These are phyloP conservation scores for Sipha maydis DNA, from an alignment of 2,888 invertebrate genomes.

Conservation along the genomic window DNA sequence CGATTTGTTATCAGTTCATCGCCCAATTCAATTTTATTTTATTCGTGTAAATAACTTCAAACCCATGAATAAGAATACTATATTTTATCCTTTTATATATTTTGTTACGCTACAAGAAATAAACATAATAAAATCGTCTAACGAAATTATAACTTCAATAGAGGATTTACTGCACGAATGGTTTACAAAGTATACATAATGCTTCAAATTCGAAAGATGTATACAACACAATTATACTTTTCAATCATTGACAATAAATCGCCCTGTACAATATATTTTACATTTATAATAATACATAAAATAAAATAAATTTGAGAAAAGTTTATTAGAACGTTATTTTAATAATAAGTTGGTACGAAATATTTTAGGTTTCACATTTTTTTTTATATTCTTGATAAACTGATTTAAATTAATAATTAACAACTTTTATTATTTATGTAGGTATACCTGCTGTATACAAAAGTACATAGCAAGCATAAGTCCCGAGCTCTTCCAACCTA, in stretches of 20 bases:
- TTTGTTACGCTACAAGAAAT: not conserved
- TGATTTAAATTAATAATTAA: not conserved
- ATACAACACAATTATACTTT: not conserved
- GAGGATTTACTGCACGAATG: conserved; percentile 4
- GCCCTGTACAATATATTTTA: too few relatives aligned
- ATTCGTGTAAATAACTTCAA: not conserved
- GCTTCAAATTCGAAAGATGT: not conserved
- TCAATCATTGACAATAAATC: not conserved
- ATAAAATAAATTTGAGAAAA: too few relatives aligned
- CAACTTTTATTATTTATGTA: not conserved
- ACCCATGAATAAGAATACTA: not conserved
- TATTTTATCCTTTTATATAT: not conserved
- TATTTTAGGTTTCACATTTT: not conserved
- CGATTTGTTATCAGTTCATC: not conserved
- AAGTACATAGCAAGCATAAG: too few relatives aligned
- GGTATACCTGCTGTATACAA: too few relatives aligned
- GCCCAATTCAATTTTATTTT: not conserved
- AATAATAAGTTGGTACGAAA: not conserved
- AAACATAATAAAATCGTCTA: conserved; percentile 1
- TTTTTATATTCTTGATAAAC: not conserved
- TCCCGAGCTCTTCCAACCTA: too few relatives aligned
- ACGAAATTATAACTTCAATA: not conserved
- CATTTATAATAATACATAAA: too few relatives aligned
- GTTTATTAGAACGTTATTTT: not conserved
- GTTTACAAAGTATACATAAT: not conserved